These are phyloP conservation scores for Drosophila silvestris DNA, from an alignment of 2,888 invertebrate genomes.

Conservation along the genomic window DNA sequence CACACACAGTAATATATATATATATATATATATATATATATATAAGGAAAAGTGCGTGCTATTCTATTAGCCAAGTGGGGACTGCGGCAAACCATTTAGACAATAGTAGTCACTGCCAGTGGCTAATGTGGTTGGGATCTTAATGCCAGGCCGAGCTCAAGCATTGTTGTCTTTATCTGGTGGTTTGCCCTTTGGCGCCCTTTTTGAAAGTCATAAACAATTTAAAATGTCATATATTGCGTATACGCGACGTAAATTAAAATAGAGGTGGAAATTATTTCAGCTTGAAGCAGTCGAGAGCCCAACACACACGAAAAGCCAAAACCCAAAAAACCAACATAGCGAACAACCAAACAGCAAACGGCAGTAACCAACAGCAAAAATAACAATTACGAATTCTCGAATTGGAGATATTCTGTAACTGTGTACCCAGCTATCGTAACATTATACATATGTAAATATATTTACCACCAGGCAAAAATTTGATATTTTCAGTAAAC, in stretches of 20 bases:
- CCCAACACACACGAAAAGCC: conserved; percentile 24
- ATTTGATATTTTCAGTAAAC: background rate
- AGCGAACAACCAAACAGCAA: conserved; percentile 31
- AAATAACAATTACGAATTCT: background rate
- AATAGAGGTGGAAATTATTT: conserved; percentile 61
- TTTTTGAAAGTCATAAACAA: conserved; percentile 73
- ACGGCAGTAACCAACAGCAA: background rate
- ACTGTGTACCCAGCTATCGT: background rate
- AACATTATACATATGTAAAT: background rate
- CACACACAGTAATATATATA: conserved; percentile 19
- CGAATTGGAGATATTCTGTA: background rate
- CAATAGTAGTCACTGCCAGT: conserved; percentile 19
- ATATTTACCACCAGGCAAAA: background rate
- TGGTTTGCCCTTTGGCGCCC: conserved; percentile 50
- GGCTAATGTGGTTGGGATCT: background rate
- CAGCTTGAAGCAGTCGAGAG: conserved; percentile 22
- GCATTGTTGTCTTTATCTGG: conserved; percentile 49
- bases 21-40: background rate
- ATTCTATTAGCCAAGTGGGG: conserved; percentile 69
- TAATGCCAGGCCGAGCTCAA: conserved; percentile 3
- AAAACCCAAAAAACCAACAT: conserved; percentile 35
- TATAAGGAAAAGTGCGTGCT: conserved; percentile 32
- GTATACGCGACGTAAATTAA: conserved; percentile 75
- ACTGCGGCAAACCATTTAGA: conserved; percentile 39
- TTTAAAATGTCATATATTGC: conserved; percentile 78